Evolutionary conservation across 2,797 vertebrate genomes (phyloP).

Genomic region (Buphagus erythrorhynchus): DNA sequence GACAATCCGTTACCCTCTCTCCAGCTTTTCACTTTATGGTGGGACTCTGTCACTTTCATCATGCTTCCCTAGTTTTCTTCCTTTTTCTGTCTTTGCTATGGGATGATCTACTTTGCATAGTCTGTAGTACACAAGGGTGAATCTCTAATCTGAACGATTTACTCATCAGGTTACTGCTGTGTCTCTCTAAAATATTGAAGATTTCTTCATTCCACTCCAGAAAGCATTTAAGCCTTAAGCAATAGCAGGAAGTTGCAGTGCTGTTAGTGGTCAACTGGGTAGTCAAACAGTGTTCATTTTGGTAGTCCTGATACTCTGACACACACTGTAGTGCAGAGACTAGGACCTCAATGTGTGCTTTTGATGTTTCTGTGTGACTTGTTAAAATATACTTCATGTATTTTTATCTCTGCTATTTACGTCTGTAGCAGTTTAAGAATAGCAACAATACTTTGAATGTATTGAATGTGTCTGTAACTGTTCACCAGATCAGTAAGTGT

Average conservation of each 20-base stretch:
- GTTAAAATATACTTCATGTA: neutral
- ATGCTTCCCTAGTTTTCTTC: neutral
- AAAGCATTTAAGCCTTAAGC: neutral
- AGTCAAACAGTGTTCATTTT: neutral
- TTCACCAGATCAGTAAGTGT: neutral
- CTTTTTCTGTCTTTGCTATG: neutral
- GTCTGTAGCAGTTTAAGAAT: neutral
- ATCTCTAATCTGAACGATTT: neutral
- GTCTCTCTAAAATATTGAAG: neutral
- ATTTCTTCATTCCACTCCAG: neutral
- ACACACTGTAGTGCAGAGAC: neutral
- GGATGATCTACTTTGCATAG: neutral
- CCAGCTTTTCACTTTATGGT: neutral
- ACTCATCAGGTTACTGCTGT: neutral
- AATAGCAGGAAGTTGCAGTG: neutral
- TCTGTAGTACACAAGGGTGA: neutral
- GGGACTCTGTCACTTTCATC: neutral
- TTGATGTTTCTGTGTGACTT: neutral
- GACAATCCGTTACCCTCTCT: neutral
- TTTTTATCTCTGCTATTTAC: neutral
- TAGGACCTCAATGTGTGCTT: neutral
- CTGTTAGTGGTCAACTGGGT: neutral
- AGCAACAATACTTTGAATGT: neutral
- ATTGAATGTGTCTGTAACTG: neutral
- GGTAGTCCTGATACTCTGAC: neutral